Percentiles rank a stretch among this genome's conserved stretches.
Evolutionary conservation across 2,797 vertebrate genomes (phyloP).

Genomic region (Manis javanica): DNA sequence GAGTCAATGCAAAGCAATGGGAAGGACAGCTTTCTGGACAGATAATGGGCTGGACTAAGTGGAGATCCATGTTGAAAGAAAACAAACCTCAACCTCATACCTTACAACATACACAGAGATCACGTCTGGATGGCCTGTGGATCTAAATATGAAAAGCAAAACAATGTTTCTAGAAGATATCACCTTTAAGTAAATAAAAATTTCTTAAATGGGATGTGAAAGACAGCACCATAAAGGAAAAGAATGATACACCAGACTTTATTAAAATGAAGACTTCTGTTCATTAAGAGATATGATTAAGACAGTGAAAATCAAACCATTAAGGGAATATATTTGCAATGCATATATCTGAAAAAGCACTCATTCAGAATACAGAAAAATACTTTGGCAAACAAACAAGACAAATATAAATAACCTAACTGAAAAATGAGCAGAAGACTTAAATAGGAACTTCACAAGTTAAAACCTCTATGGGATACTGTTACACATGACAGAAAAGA

Average conservation of each 20-base stretch:
- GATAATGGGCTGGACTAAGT: background rate
- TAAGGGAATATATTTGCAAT: background rate
- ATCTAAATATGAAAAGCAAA: background rate
- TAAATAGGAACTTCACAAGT: background rate
- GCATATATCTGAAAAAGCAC: background rate
- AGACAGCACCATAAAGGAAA: background rate
- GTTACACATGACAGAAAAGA: background rate
- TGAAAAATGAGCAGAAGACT: constrained; percentile 28
- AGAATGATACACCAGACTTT: background rate
- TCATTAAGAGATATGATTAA: background rate
- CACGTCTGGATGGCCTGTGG: background rate
- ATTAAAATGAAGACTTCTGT: background rate
- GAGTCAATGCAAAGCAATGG: background rate
- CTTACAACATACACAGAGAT: background rate
- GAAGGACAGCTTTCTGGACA: background rate
- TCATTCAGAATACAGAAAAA: background rate
- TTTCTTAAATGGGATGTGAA: background rate
- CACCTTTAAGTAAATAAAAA: background rate
- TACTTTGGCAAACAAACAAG: background rate
- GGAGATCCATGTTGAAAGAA: background rate
- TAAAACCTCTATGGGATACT: background rate
- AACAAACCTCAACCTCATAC: background rate
- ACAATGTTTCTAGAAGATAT: background rate
- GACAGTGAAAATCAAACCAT: background rate
- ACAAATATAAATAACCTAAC: background rate